Base-by-base conservation (phyloP, 1,140 invertebrate genomes). In the Lanistes nyassanus region DNA sequence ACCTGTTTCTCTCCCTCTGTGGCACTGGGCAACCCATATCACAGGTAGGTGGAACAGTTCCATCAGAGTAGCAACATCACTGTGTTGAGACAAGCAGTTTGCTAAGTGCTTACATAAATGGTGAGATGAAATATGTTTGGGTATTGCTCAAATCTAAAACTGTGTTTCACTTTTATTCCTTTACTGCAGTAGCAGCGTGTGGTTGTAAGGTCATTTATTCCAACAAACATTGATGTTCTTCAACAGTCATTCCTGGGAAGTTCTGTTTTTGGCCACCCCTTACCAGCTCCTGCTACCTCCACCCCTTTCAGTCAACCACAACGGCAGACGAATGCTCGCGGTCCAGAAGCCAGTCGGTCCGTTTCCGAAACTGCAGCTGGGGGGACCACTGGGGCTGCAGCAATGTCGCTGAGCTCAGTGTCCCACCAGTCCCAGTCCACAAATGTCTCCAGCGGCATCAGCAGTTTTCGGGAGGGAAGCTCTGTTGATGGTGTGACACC, bases 381-480 rank as follows among this genome's bases (percentile, higher is more conserved):
- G 9, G 39, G 39, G 3, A 26, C 19, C 5, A 34, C 36, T 26
- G 31, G 53, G 2, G 65, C 42, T 29, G 29, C n/a, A 19, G 19
- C n/a, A 34, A 31, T 37, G 19, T 6, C 39, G 39, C n/a, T 29
- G 0, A 36, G n/a, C n/a, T 7, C 53, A 9, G 6, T 71, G n/a
- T 74, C 72, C 31, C 58, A 37, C 16, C 76, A 79, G 0, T 76
- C 81, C 1, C 75, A 79, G n/a, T 75, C 82, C 55, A 81, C 80
- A 4, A 82, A 75, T n/a, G 80, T 56, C 36, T 86, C 84, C 74
- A 87, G 86, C 78, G 86, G 86, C 29, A 84, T 87, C 74, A 86
- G 86, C 75, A 86, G 85, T 76, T 86, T 87, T 23, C 82, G 79
- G 34, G 81, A 80, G 58, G 80, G 79, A 19, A 64, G 78, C 21